Conservation (phyloP, 2,888 invertebrate genomes). For the Microplitis manilae region DNA sequence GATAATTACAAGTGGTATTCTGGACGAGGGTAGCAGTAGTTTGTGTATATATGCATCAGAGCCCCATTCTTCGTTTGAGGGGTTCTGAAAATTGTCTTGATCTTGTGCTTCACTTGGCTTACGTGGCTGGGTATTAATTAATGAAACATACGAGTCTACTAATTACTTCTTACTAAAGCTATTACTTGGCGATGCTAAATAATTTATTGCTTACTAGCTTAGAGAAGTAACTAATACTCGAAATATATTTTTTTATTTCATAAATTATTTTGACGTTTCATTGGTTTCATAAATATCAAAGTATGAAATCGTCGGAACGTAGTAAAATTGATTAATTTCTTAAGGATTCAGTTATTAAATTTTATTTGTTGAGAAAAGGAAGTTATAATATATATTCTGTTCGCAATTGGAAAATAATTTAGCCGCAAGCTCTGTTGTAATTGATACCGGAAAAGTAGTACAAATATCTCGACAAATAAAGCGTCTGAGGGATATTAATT, state of each 20-base stretch:
- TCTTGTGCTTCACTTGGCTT: conserved; percentile 43
- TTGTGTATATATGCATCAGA: not conserved
- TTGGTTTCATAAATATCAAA: too few relatives aligned
- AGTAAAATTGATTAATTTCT: too few relatives aligned
- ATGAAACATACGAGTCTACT: conserved; percentile 41
- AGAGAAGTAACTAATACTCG: not conserved
- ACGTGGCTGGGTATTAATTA: conserved; percentile 48
- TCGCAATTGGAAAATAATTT: not conserved
- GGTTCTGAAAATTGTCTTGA: conserved; percentile 44
- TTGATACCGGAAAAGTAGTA: conserved; percentile 6
- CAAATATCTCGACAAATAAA: conserved; percentile 38
- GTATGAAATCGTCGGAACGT: too few relatives aligned
- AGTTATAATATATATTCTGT: not conserved
- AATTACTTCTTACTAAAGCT: conserved; percentile 26
- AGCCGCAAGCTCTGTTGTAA: not conserved
- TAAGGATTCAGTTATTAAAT: too few relatives aligned
- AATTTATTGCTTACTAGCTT: not conserved
- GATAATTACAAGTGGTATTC: conserved; percentile 57
- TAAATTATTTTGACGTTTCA: too few relatives aligned
- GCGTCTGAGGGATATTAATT: conserved; percentile 40
- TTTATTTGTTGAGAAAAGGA: too few relatives aligned
- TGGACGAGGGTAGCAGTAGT: not conserved
- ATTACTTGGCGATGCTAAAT: not conserved
- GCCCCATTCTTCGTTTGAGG: conserved; percentile 4
- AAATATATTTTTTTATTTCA: not conserved